Percentiles rank a stretch among this genome's conserved stretches.
phyloP scores from a whole-genome alignment of 2,888 invertebrate species.

The Arctia plantaginis region DNA sequence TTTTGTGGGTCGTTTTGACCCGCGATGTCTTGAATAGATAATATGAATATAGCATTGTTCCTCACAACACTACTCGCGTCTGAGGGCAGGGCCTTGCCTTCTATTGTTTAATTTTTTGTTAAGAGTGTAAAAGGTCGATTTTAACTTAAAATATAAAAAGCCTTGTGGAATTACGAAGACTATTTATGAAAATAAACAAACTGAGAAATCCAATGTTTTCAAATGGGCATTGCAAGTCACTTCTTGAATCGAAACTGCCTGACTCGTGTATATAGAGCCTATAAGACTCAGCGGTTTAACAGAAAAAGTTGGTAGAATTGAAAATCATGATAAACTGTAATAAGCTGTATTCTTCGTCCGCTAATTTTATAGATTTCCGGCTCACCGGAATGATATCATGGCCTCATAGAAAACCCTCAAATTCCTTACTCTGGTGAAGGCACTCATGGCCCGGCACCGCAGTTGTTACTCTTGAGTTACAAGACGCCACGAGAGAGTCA shows the following conservation, averaged over 20 bases:
- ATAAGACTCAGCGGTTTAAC: not conserved
- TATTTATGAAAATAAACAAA: not conserved
- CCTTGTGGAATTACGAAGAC: not conserved
- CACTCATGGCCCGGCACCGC: too few species aligned
- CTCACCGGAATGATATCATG: too few species aligned
- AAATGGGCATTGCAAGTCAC: not conserved
- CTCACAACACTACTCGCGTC: constrained; percentile 50
- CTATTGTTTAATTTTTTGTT: constrained; percentile 40
- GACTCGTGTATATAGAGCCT: too few species aligned
- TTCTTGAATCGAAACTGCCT: not conserved
- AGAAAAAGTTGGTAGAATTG: not conserved
- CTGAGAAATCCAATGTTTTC: not conserved
- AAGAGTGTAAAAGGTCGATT: constrained; percentile 27
- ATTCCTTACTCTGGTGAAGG: too few species aligned
- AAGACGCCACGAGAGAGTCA: too few species aligned
- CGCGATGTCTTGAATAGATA: constrained; percentile 70
- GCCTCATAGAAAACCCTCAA: too few species aligned
- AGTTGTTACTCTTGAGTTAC: too few species aligned
- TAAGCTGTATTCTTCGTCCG: not conserved
- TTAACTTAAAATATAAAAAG: not conserved
- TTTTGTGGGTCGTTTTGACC: constrained; percentile 55
- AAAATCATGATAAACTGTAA: not conserved
- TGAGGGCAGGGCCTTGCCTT: constrained; percentile 45
- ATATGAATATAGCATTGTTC: constrained; percentile 62
- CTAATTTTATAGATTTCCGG: too few species aligned